Percentiles rank a stretch among this genome's conserved stretches.
Evolutionary conservation across 2,888 invertebrate genomes (phyloP).

Genomic region (Drosophila conformis): DNA sequence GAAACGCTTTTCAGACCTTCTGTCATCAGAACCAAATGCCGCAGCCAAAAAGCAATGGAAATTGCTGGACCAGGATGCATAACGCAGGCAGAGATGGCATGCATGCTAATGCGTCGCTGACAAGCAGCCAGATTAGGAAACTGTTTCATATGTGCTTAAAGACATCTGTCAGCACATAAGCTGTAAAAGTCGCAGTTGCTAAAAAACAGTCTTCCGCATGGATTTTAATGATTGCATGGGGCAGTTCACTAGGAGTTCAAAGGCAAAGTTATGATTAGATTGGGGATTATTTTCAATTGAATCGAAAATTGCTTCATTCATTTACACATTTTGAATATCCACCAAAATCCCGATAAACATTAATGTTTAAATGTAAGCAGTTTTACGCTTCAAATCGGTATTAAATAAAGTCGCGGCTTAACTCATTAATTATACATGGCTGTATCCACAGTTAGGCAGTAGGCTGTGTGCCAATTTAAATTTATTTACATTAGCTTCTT

Average conservation of each 20-base stretch:
- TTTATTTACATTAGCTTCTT: background rate
- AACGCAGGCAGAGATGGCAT: conserved; percentile 10
- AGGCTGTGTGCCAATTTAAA: background rate
- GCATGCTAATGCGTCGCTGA: conserved; percentile 27
- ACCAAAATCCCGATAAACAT: background rate
- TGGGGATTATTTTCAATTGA: background rate
- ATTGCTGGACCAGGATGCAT: conserved; percentile 9
- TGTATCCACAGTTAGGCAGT: background rate
- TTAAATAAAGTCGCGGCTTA: background rate
- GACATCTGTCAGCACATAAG: background rate
- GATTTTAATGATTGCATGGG: background rate
- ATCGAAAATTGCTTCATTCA: background rate
- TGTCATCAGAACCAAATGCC: conserved; percentile 22
- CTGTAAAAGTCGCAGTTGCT: background rate
- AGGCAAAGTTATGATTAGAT: background rate
- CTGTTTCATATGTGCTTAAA: conserved; percentile 3
- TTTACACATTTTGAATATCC: background rate
- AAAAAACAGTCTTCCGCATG: background rate
- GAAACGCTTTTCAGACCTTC: background rate
- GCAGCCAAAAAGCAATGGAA: conserved; percentile 9
- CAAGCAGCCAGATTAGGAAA: conserved; percentile 5
- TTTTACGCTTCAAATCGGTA: background rate
- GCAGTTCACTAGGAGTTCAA: background rate
- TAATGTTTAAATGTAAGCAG: background rate
- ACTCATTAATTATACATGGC: background rate